These are phyloP conservation scores for Stegodyphus dumicola DNA, from an alignment of 1,140 invertebrate genomes.

Conservation along the genomic window DNA sequence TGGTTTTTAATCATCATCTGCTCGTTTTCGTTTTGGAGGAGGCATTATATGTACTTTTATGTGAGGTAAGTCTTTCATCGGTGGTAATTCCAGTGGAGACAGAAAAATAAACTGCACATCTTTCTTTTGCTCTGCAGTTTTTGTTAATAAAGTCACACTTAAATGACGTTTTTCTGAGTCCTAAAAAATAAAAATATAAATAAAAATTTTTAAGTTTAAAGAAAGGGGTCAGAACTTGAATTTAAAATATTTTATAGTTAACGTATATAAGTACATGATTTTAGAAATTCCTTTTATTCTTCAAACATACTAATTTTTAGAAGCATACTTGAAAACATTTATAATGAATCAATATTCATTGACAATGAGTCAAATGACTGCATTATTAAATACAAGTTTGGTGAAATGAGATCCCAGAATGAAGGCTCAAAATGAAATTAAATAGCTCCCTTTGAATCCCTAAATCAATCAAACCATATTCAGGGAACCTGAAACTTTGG, in stretches of 20 bases:
- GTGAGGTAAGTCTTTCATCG: background rate
- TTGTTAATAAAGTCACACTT: conserved; percentile 69
- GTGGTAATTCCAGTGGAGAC: conserved; percentile 68
- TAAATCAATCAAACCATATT: too few relatives aligned
- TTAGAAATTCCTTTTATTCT: background rate
- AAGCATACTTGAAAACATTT: too few relatives aligned
- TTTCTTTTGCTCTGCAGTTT: conserved; percentile 64
- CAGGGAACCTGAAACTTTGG: too few relatives aligned
- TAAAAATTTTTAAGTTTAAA: too few relatives aligned
- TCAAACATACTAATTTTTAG: too few relatives aligned
- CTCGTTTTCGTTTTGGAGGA: conserved; percentile 17
- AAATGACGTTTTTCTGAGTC: conserved; percentile 70
- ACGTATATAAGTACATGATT: background rate
- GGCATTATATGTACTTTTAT: conserved; percentile 28
- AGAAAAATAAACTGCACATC: conserved; percentile 70
- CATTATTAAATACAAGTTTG: too few relatives aligned
- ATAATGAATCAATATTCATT: too few relatives aligned
- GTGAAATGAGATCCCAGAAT: too few relatives aligned
- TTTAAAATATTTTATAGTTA: background rate
- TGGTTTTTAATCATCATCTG: too few relatives aligned
- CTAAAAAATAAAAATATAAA: conserved; percentile 62
- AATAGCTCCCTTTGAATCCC: too few relatives aligned
- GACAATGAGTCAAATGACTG: too few relatives aligned
- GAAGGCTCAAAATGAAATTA: too few relatives aligned
- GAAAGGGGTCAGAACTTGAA: background rate